These are phyloP conservation scores for Dipodomys stephensi DNA, from an alignment of 2,113 vertebrate species.

Conservation along the genomic window DNA sequence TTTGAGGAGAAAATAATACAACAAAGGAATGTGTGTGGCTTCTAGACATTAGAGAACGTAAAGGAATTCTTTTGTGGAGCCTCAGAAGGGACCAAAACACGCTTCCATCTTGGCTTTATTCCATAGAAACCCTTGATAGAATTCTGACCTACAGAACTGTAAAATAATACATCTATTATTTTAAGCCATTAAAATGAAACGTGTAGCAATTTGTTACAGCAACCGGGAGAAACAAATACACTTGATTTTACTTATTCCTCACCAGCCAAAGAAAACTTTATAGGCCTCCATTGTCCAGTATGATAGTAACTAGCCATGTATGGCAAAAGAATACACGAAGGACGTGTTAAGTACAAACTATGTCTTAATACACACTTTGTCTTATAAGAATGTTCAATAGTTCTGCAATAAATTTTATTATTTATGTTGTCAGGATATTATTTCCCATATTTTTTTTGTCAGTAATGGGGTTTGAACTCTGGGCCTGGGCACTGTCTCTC, in stretches of 20 bases:
- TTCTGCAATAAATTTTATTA: neutral
- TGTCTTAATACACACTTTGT: neutral
- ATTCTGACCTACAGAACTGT: neutral
- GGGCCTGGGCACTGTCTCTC: no score
- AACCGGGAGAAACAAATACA: neutral
- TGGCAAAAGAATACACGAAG: neutral
- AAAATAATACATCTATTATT: neutral
- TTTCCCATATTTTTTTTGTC: neutral
- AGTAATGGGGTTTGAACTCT: no score
- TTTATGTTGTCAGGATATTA: conserved; percentile 19
- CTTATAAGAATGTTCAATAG: neutral
- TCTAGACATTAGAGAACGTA: neutral
- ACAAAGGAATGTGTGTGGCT: neutral
- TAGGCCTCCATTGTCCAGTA: neutral
- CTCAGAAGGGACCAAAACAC: neutral
- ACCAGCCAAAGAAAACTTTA: neutral
- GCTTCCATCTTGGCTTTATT: neutral
- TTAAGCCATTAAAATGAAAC: neutral
- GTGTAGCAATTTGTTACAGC: neutral
- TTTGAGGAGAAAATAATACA: neutral
- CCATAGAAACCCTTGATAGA: neutral
- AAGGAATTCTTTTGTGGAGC: neutral
- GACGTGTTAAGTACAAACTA: neutral
- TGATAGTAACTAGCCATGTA: neutral
- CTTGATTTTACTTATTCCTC: neutral